phyloP scores from a whole-genome alignment of 2,797 vertebrate genomes.

The Squalus acanthias region DNA sequence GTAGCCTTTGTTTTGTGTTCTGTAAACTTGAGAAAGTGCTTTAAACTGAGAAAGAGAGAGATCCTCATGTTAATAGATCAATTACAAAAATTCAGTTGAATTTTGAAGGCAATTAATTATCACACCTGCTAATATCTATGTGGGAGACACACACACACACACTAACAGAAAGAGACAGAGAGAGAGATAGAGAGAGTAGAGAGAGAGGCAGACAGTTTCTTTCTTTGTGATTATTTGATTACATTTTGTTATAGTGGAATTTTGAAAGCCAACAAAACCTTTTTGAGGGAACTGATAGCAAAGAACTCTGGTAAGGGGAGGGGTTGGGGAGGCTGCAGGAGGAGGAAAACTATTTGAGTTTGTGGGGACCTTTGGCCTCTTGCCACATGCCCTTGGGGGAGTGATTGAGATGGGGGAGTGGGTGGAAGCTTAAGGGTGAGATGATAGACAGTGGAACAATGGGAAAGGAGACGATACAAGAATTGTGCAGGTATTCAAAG shows the following conservation, averaged over 20 bases:
- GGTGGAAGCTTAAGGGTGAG: not conserved
- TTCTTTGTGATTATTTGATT: not conserved
- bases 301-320: not conserved
- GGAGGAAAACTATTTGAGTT: not conserved
- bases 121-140: not conserved
- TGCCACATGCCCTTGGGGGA: not conserved
- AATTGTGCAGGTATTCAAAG: not conserved
- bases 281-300: not conserved
- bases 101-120: not conserved
- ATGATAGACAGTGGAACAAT: not conserved
- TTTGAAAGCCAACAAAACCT: not conserved
- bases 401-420: not conserved
- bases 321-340: not conserved
- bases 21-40: not conserved
- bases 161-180: not conserved
- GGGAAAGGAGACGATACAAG: not conserved
- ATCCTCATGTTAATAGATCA: not conserved
- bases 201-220: not conserved
- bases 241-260: not conserved
- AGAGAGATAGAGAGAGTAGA: not conserved
- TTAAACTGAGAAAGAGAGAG: not conserved
- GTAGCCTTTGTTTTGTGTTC: not conserved
- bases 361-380: too few relatives aligned
- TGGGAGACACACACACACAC: not conserved
- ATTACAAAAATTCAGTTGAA: not conserved